Evolutionary conservation across 2,113 vertebrate genomes (phyloP).

Genomic region (Thinocorus orbignyianus): DNA sequence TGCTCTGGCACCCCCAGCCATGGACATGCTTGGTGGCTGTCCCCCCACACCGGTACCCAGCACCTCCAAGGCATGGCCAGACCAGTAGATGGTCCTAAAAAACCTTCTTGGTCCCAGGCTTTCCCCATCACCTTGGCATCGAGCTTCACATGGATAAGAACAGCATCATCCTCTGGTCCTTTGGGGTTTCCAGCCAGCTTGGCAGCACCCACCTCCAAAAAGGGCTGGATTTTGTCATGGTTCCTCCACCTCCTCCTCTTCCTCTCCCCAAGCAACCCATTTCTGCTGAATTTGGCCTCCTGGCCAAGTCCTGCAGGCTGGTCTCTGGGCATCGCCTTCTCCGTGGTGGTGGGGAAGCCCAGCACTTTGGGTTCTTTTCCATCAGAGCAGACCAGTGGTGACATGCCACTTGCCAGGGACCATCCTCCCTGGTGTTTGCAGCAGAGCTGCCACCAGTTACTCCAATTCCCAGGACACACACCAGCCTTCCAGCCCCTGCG

Average conservation of each 20-base stretch:
- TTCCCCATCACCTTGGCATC: rapidly evolving
- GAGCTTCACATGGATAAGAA: not conserved
- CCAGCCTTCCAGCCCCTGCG: not conserved
- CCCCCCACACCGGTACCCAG: not conserved
- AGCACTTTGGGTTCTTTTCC: not conserved
- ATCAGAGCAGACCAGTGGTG: rapidly evolving
- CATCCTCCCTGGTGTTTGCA: not conserved
- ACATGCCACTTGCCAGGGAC: rapidly evolving
- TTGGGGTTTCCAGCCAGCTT: not conserved
- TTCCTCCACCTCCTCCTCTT: not conserved
- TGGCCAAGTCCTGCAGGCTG: not conserved
- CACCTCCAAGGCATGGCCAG: rapidly evolving
- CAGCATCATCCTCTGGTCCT: not conserved
- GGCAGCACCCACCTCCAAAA: not conserved
- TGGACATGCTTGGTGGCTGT: rapidly evolving
- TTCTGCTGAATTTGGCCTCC: not conserved
- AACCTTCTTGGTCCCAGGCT: not conserved
- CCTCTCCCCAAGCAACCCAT: not conserved
- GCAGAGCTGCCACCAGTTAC: not conserved
- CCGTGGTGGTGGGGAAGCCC: rapidly evolving
- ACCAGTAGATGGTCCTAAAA: not conserved
- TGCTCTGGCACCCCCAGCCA: not conserved
- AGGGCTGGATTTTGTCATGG: not conserved
- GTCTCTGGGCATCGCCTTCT: not conserved
- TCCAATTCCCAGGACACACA: not conserved